Percentiles rank a stretch among this genome's conserved stretches.
These are phyloP conservation scores for Aplochiton taeniatus DNA, from an alignment of 2,797 vertebrate species.

Conservation along the genomic window DNA sequence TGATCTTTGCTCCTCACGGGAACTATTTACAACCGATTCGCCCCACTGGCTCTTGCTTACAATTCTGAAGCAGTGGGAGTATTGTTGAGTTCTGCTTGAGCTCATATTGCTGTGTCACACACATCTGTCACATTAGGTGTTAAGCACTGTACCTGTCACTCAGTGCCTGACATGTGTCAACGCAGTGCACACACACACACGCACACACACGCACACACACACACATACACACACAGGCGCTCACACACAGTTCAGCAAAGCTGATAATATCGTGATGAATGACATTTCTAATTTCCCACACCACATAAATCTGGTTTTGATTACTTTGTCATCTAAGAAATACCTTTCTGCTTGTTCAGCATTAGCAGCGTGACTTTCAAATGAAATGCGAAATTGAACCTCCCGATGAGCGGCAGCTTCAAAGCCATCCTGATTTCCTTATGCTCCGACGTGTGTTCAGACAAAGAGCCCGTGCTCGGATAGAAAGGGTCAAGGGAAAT, in stretches of 20 bases:
- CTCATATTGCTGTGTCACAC: conserved; percentile 1
- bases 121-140: neutral
- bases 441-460: neutral
- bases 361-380: conserved; percentile 11
- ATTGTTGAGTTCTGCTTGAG: neutral
- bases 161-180: conserved; percentile 29
- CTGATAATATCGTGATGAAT: neutral
- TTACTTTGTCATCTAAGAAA: conserved; percentile 3
- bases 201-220: no score
- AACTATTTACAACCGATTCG: neutral
- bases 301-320: conserved; percentile 5
- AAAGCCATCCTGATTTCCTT: neutral
- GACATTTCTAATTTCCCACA: conserved; percentile 6
- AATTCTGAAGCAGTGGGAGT: neutral
- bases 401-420: neutral
- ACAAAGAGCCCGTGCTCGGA: conserved; percentile 9
- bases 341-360: conserved; percentile 23
- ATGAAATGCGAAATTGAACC: neutral
- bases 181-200: conserved; percentile 11
- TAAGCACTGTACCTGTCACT: conserved; percentile 31
- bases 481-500: conserved; percentile 40
- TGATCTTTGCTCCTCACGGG: no score
- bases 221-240: no score
- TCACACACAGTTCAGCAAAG: neutral
- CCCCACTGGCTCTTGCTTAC: neutral